phyloP scores from a whole-genome alignment of 2,113 vertebrate genomes.

The Chunga burmeisteri region DNA sequence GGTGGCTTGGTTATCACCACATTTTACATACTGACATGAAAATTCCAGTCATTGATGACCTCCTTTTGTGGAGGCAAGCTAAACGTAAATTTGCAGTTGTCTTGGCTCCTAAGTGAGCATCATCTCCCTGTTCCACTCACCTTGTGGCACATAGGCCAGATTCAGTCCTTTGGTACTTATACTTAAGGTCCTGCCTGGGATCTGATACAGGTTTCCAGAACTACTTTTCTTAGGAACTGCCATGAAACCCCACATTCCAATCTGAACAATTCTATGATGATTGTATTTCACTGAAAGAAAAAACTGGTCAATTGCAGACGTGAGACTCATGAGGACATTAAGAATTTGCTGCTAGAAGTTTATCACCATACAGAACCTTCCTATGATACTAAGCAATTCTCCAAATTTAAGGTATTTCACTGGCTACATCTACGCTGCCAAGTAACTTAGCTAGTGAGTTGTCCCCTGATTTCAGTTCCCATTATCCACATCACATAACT shows the following conservation, averaged over 20 bases:
- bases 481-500: not conserved
- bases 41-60: not conserved
- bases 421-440: rapidly evolving
- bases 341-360: not conserved
- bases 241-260: not conserved
- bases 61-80: not conserved
- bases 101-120: not conserved
- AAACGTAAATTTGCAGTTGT: not conserved
- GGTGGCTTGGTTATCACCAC: not conserved
- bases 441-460: not conserved
- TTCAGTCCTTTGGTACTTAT: not conserved
- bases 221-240: not conserved
- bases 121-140: not conserved
- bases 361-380: not conserved
- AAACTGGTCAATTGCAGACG: not conserved
- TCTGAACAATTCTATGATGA: not conserved
- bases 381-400: not conserved
- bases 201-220: not conserved
- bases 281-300: not conserved
- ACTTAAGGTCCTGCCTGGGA: not conserved
- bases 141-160: not conserved
- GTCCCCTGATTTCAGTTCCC: not conserved
- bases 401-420: not conserved
- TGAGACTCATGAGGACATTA: not conserved
- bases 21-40: not conserved